Base-by-base conservation (phyloP, 1,140 invertebrate species). In the Zaprionus africanus region DNA sequence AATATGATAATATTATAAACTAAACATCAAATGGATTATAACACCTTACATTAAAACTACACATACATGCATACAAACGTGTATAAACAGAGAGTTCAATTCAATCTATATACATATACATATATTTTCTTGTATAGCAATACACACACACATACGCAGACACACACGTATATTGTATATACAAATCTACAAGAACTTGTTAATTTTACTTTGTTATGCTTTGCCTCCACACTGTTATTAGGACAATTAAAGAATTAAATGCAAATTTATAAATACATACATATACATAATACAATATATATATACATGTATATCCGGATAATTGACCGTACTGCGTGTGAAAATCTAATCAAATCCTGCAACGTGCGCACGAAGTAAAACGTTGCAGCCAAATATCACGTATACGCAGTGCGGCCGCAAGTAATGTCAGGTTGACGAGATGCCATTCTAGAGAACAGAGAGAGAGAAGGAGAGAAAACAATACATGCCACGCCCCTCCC, bases 221-320 rank as follows among this genome's bases (percentile, higher is more conserved):
- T 90, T 85, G 76, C 79, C 76, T 60, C 58, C 70, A 90, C 86
- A 90, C 85, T 90, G 85, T 90, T 90, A 90, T 90, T 90, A 90
- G 85, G 81, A 90, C 86, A 90, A 90, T 90, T 90, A 80, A 79
- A 81, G 59, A 84, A 83, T 83, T 78, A 82, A 78, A 79, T 69
- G 82, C 76, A 67, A 71, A 76, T 57, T 60, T 73, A 77, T 31
- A 67, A 57, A 64, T 58, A 67, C 46, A 41, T n/a, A 67, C 36
- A 67, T 19, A 67, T n/a, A 72, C 36, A 19, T 36, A 72, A 36
- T 31, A 56, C 28, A 56, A 76, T 63, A 71, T 80, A 76, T 76
- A 67, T 62, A 58, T 38, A n/a, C n/a, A 46, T 43, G 15, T 43
- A 43, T 43, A 43, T 43, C n/a, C 15, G 38, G 13, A 41, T 41